A percentile compares a stretch with the other conserved stretches of the same genome.
Evolutionary conservation across 2,888 invertebrate genomes (phyloP).

Genomic region (Odontocerum albicorne): DNA sequence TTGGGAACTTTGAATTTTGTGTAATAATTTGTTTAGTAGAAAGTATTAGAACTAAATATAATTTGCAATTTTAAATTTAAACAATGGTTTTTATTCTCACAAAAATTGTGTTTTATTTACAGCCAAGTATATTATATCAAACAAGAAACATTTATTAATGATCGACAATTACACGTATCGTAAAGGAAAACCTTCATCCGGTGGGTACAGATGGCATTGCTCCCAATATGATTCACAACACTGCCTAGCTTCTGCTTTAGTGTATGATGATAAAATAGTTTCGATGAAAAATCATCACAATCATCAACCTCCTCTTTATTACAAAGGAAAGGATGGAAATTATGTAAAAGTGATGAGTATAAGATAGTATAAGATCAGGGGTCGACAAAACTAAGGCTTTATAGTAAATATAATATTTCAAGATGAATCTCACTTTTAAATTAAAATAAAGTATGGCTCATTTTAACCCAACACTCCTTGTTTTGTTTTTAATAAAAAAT

Average conservation of each 20-base stretch:
- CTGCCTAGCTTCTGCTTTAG: conserved; percentile 2
- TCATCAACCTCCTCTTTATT: conserved; percentile 8
- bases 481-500: too few relatives aligned
- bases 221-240: neutral
- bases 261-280: conserved; percentile 1
- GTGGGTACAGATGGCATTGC: conserved; percentile 15
- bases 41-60: too few relatives aligned
- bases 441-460: too few relatives aligned
- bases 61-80: too few relatives aligned
- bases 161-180: conserved; percentile 10
- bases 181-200: neutral
- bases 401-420: too few relatives aligned
- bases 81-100: too few relatives aligned
- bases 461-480: too few relatives aligned
- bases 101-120: neutral
- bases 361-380: too few relatives aligned
- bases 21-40: too few relatives aligned
- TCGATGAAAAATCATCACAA: conserved; percentile 7
- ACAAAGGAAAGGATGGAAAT: neutral
- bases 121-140: conserved; percentile 2
- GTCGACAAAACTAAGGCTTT: too few relatives aligned
- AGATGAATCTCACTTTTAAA: too few relatives aligned
- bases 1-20: too few relatives aligned
- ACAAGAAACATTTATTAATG: neutral
- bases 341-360: neutral